Conservation (phyloP, 2,113 vertebrate genomes). For the Coptodon rendalli region DNA sequence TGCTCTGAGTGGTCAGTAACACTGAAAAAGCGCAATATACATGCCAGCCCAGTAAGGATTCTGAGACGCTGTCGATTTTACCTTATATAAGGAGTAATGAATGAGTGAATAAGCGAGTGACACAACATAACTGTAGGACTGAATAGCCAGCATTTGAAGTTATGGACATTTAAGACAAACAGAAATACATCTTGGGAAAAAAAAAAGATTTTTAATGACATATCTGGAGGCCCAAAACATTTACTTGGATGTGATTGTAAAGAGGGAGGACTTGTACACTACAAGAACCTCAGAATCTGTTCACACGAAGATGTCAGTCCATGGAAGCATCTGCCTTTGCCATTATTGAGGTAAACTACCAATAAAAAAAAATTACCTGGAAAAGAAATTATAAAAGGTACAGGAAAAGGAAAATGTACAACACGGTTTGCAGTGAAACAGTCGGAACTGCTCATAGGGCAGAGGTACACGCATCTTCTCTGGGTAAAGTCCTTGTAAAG, state of each 20-base stretch:
- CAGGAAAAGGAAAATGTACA: slow-evolving; percentile 28
- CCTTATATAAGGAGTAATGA: background rate
- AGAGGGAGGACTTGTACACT: background rate
- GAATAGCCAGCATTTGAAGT: background rate
- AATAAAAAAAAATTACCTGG: background rate
- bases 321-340: slow-evolving; percentile 2
- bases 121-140: background rate
- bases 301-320: background rate
- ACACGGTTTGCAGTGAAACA: slow-evolving; percentile 14
- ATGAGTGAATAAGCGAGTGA: background rate
- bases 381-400: slow-evolving; percentile 22
- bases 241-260: background rate
- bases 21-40: background rate
- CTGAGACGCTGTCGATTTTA: background rate
- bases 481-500: slow-evolving; percentile 39
- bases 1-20: background rate
- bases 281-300: background rate
- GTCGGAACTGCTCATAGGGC: slow-evolving; percentile 20
- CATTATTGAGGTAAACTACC: background rate
- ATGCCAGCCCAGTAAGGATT: background rate
- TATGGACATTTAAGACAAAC: background rate
- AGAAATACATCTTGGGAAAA: background rate
- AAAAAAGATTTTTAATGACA: slow-evolving; percentile 41
- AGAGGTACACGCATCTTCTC: slow-evolving; percentile 5
- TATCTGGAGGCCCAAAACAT: background rate